Evolutionary conservation across 2,797 vertebrate species (phyloP).

Genomic region (Forpus xanthops): DNA sequence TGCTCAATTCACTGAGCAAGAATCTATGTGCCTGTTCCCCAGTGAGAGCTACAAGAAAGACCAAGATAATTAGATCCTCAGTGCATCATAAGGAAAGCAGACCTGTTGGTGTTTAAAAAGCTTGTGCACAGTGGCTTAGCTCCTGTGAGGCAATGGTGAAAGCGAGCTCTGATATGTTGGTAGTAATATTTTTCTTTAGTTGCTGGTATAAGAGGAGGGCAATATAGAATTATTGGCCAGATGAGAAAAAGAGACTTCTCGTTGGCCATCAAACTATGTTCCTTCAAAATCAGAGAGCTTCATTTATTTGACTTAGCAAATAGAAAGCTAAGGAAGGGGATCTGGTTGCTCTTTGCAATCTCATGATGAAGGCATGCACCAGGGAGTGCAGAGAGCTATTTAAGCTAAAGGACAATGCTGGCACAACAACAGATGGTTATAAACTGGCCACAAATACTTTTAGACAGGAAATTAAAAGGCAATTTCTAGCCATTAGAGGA

Average conservation of each 20-base stretch:
- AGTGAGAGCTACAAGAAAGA: background rate
- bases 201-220: background rate
- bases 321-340: background rate
- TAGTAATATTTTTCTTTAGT: background rate
- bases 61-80: background rate
- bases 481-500: conserved; percentile 17
- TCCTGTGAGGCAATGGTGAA: background rate
- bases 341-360: background rate
- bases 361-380: background rate
- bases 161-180: background rate
- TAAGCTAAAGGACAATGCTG: conserved; percentile 26
- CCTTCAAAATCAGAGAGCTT: background rate
- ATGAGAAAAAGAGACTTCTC: background rate
- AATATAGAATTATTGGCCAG: background rate
- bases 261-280: background rate
- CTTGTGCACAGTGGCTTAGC: background rate
- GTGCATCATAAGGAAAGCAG: background rate
- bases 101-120: background rate
- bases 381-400: background rate
- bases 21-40: background rate
- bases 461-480: conserved; percentile 39
- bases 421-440: background rate
- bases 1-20: background rate
- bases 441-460: conserved; percentile 1
- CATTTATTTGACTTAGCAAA: background rate